A percentile compares a stretch with the other conserved stretches of the same genome.
Evolutionary conservation across 2,888 invertebrate genomes (phyloP).

Genomic region (Pollenia griseotomentosa): DNA sequence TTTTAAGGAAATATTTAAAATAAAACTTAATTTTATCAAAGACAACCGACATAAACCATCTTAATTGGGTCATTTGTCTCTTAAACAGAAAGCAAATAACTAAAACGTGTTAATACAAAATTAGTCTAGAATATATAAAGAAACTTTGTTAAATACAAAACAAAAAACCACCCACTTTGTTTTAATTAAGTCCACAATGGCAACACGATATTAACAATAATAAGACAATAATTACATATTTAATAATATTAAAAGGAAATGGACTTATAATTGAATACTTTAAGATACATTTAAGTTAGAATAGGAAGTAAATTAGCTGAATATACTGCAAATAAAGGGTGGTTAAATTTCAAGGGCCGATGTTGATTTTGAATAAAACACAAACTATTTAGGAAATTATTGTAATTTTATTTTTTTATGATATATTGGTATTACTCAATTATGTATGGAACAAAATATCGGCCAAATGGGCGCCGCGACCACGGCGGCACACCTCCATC

Average conservation of each 20-base stretch:
- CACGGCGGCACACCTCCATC: too few species aligned
- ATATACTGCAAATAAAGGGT: not conserved
- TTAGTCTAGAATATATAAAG: not conserved
- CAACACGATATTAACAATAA: not conserved
- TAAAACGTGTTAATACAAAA: not conserved
- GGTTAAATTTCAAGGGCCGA: too few species aligned
- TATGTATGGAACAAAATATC: too few species aligned
- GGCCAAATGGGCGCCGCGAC: too few species aligned
- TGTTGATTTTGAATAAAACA: too few species aligned
- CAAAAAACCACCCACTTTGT: not conserved
- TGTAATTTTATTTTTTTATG: too few species aligned
- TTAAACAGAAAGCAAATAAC: not conserved
- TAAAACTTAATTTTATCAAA: too few species aligned
- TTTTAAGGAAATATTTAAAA: too few species aligned
- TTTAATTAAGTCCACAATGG: constrained; percentile 26
- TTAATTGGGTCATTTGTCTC: constrained; percentile 24
- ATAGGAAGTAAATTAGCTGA: not conserved
- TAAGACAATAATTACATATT: not conserved
- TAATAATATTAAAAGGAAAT: constrained; percentile 25
- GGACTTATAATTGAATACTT: constrained; percentile 18
- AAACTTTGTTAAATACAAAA: not conserved
- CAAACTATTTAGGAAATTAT: too few species aligned
- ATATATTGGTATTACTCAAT: too few species aligned
- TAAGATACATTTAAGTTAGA: not conserved
- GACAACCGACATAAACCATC: not conserved